These are phyloP conservation scores for Pelodiscus sinensis DNA, from an alignment of 2,113 vertebrate genomes.

Conservation along the genomic window DNA sequence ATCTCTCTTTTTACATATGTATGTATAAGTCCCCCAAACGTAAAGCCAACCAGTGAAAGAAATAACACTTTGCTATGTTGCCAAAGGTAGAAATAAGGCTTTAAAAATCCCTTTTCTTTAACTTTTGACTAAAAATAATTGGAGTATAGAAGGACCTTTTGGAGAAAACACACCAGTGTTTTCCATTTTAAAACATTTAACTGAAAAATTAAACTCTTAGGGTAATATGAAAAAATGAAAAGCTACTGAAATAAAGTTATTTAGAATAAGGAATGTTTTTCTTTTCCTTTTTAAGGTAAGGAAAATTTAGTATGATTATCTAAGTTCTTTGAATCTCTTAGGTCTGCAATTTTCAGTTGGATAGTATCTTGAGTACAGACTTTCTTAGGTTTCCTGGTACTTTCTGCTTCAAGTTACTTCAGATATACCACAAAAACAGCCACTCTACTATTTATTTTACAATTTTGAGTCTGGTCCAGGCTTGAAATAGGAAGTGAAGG, in stretches of 20 bases:
- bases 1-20: not conserved
- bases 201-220: not conserved
- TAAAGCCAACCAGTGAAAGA: not conserved
- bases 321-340: not conserved
- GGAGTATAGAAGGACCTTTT: not conserved
- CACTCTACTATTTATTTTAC: not conserved
- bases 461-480: not conserved
- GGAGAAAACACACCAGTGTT: too few species aligned
- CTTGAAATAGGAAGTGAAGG: not conserved
- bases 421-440: not conserved
- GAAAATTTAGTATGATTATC: not conserved
- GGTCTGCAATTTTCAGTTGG: not conserved
- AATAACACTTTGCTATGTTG: not conserved
- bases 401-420: constrained; percentile 4
- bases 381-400: not conserved
- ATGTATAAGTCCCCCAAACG: not conserved
- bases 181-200: not conserved
- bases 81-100: not conserved
- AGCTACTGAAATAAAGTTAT: not conserved
- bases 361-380: not conserved
- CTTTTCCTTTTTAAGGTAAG: not conserved
- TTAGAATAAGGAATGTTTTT: not conserved
- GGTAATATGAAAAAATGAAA: not conserved
- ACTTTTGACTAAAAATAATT: not conserved
- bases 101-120: not conserved